Conservation (phyloP, 2,797 vertebrate genomes). For the Pangasius mekongensis region DNA sequence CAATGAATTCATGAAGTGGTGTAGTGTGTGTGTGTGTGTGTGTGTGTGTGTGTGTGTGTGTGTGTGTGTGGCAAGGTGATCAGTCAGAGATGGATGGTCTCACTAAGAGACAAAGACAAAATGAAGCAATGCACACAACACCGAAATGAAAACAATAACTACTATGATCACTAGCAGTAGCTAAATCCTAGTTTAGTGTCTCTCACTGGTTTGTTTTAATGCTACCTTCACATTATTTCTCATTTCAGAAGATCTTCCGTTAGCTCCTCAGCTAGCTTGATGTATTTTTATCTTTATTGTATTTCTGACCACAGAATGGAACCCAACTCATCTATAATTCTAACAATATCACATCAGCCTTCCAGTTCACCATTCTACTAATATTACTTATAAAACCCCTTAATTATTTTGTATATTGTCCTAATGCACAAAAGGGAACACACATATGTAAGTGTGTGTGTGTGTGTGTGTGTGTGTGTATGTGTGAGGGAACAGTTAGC, state of each 20-base stretch:
- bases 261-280: not conserved
- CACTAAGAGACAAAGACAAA: not conserved
- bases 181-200: not conserved
- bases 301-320: not conserved
- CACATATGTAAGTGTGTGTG: not conserved
- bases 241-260: not conserved
- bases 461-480: constrained; percentile 32
- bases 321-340: not conserved
- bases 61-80: not conserved
- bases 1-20: not conserved
- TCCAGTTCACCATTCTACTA: not conserved
- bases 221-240: not conserved
- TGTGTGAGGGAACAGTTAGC: constrained; percentile 67
- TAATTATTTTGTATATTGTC: not conserved
- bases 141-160: not conserved
- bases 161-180: not conserved
- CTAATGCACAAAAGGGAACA: not conserved
- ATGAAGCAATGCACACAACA: not conserved
- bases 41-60: constrained; percentile 10
- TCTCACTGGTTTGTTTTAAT: not conserved
- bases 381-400: not conserved
- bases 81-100: not conserved
- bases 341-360: not conserved
- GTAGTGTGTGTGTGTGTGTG: constrained; percentile 4
- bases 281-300: not conserved